A percentile compares a stretch with the other conserved stretches of the same genome.
Evolutionary conservation across 2,888 invertebrate genomes (phyloP).

Genomic region (Parelbella ahira): DNA sequence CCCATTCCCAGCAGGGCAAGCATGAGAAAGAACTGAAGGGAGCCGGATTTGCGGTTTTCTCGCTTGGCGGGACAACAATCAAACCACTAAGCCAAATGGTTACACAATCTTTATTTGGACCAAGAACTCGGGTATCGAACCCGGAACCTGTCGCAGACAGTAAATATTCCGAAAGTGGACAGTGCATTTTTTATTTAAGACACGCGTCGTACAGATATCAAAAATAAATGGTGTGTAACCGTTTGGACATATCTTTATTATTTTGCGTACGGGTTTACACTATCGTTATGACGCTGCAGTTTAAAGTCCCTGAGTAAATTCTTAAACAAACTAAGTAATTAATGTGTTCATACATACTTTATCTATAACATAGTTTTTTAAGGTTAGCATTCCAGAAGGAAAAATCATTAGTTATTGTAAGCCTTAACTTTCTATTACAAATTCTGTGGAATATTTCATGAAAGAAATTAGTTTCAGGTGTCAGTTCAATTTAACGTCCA

Average conservation of each 20-base stretch:
- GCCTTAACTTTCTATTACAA: too few species aligned
- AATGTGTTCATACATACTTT: too few species aligned
- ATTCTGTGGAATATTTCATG: too few species aligned
- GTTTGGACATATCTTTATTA: slow-evolving; percentile 25
- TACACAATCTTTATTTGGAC: slow-evolving; percentile 30
- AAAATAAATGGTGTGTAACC: slow-evolving; percentile 29
- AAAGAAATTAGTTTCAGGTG: slow-evolving; percentile 10
- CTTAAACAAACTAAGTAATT: too few species aligned
- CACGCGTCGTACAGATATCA: slow-evolving; percentile 30
- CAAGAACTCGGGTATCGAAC: slow-evolving; percentile 36
- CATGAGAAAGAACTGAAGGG: too few species aligned
- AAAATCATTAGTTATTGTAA: too few species aligned
- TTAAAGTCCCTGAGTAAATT: too few species aligned
- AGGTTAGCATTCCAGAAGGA: too few species aligned
- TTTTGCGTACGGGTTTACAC: slow-evolving; percentile 9
- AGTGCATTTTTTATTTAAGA: slow-evolving; percentile 32
- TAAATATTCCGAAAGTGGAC: slow-evolving; percentile 33
- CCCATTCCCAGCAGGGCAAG: background rate
- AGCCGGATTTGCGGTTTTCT: too few species aligned
- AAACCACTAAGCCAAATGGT: slow-evolving; percentile 19
- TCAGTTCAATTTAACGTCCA: background rate
- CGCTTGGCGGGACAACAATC: slow-evolving; percentile 19
- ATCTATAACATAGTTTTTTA: too few species aligned
- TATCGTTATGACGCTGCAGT: too few species aligned
- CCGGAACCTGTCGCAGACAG: slow-evolving; percentile 30